Conservation (phyloP, 2,113 vertebrate genomes). For the Emydocephalus ijimae region DNA sequence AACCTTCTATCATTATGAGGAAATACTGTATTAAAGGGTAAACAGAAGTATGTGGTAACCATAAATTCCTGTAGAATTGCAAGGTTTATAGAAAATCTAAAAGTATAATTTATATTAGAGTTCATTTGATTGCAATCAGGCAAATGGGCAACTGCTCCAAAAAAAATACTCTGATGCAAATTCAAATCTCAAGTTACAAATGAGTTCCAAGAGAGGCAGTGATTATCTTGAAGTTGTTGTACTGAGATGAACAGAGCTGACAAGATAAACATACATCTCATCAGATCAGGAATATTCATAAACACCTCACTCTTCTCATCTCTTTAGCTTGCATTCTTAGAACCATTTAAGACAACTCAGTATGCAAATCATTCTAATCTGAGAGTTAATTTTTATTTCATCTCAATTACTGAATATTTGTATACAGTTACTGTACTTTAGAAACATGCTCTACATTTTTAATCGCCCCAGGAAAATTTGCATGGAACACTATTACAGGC, state of each 20-base stretch:
- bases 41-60: not conserved
- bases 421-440: conserved; percentile 36
- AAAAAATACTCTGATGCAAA: conserved; percentile 36
- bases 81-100: conserved; percentile 42
- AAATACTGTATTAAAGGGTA: not conserved
- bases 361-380: conserved; percentile 47
- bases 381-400: conserved; percentile 49
- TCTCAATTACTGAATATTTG: conserved; percentile 43
- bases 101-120: conserved; percentile 59
- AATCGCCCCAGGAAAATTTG: conserved; percentile 25
- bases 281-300: conserved; percentile 42
- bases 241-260: conserved; percentile 12
- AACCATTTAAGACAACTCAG: conserved; percentile 25
- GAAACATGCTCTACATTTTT: not conserved
- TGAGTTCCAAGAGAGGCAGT: conserved; percentile 13
- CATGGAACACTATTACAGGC: not conserved
- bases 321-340: conserved; percentile 33
- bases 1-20: not conserved
- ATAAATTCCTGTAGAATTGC: not conserved
- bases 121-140: conserved; percentile 54
- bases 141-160: conserved; percentile 23
- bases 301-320: conserved; percentile 28
- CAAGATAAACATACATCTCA: conserved; percentile 32
- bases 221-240: conserved; percentile 22
- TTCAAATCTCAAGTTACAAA: conserved; percentile 31